Conservation (phyloP, 2,888 invertebrate genomes). For the Bruchidius siliquastri region DNA sequence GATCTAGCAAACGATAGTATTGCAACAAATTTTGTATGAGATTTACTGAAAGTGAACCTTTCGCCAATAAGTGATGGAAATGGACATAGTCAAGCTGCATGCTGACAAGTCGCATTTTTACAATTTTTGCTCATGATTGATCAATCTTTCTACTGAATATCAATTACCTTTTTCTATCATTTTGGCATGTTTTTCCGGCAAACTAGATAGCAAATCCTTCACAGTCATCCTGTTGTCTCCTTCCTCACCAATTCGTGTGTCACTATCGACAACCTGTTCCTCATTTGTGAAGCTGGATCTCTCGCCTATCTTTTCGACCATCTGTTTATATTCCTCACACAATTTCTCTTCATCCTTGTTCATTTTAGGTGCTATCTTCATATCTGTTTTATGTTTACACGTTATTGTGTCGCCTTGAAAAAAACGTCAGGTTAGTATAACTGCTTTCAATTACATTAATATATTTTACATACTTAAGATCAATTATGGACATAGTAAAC, state of each 20-base stretch:
- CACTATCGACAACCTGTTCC: slow-evolving; percentile 7
- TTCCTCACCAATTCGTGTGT: slow-evolving; percentile 8
- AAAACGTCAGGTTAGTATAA: background rate
- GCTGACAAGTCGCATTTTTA: too few relatives aligned
- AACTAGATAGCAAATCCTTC: slow-evolving; percentile 19
- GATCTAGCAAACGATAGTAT: too few relatives aligned
- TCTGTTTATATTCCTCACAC: slow-evolving; percentile 10
- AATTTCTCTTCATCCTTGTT: slow-evolving; percentile 10
- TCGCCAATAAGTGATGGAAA: too few relatives aligned
- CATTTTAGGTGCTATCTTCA: slow-evolving; percentile 15
- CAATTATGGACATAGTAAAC: too few relatives aligned
- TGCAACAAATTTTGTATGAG: too few relatives aligned
- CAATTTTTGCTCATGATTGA: too few relatives aligned
- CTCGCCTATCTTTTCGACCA: slow-evolving; percentile 10
- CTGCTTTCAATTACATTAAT: too few relatives aligned
- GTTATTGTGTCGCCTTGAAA: slow-evolving; percentile 23
- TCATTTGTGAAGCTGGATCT: slow-evolving; percentile 13
- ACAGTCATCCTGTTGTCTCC: slow-evolving; percentile 16
- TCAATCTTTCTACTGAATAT: too few relatives aligned
- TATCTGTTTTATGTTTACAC: slow-evolving; percentile 17
- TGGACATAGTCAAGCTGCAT: too few relatives aligned
- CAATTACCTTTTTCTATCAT: slow-evolving; percentile 19
- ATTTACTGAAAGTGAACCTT: too few relatives aligned
- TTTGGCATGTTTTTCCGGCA: slow-evolving; percentile 20
- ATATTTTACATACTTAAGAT: too few relatives aligned